These are phyloP conservation scores for Cardinalis cardinalis DNA, from an alignment of 2,113 vertebrate species.

Conservation along the genomic window DNA sequence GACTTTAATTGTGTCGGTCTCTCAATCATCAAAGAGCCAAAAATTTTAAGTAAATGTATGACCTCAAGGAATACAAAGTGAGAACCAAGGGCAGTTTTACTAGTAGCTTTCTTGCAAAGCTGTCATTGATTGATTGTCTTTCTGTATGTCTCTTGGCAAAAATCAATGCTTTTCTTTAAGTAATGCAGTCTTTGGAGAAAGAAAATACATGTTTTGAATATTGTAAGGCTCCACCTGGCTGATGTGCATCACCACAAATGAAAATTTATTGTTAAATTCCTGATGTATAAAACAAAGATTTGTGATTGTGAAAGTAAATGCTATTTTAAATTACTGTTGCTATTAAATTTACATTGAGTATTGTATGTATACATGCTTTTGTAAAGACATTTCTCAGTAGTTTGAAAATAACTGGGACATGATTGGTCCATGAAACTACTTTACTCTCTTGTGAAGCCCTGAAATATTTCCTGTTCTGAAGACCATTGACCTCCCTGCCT, in stretches of 20 bases:
- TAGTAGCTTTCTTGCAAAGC: background rate
- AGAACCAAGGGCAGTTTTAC: background rate
- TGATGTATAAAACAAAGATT: background rate
- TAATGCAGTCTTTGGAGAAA: slow-evolving; percentile 17
- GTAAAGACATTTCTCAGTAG: background rate
- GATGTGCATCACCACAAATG: background rate
- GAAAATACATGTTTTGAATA: slow-evolving; percentile 28
- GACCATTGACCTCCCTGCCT: background rate
- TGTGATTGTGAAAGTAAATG: background rate
- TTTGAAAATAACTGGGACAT: background rate
- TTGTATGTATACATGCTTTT: background rate
- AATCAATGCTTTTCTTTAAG: slow-evolving; percentile 53
- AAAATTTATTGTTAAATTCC: background rate
- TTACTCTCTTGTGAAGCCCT: background rate
- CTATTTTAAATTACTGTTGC: background rate
- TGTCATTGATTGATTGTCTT: slow-evolving; percentile 53
- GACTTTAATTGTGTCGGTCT: background rate
- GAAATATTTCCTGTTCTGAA: background rate
- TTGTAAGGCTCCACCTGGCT: background rate
- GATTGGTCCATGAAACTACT: background rate
- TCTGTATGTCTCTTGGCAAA: slow-evolving; percentile 38
- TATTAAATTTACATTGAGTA: background rate
- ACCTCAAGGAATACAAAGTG: background rate
- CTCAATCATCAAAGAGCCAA: background rate
- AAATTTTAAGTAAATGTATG: background rate